Percentiles rank a stretch among this genome's conserved stretches.
phyloP scores from a whole-genome alignment of 2,113 vertebrate species.

The Leptocoma aspasia region DNA sequence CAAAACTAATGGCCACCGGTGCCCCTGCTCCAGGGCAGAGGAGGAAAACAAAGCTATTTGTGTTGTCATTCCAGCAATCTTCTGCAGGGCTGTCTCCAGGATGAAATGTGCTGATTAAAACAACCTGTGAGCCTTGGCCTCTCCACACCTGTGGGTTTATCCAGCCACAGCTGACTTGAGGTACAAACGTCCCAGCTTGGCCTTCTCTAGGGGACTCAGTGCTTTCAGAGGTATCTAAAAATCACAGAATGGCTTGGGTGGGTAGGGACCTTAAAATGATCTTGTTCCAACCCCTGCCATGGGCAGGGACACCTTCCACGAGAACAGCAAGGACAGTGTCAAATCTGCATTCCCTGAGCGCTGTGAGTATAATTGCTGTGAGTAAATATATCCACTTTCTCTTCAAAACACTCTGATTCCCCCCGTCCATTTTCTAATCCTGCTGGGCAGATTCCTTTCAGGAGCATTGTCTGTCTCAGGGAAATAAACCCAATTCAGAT shows the following conservation, averaged over 20 bases:
- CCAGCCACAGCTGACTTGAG: background rate
- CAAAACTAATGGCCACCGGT: background rate
- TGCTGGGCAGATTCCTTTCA: background rate
- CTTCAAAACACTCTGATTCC: background rate
- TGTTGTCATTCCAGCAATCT: background rate
- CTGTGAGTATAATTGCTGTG: background rate
- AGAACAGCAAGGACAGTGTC: background rate
- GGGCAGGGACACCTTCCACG: background rate
- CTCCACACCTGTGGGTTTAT: background rate
- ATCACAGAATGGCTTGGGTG: background rate
- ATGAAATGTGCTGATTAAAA: background rate
- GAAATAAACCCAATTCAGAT: background rate
- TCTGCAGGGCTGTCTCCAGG: background rate
- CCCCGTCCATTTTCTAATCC: background rate
- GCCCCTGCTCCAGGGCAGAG: background rate
- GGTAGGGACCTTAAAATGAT: background rate
- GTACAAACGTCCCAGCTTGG: fast-evolving
- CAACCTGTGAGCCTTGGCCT: background rate
- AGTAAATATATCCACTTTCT: background rate
- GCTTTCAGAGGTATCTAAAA: background rate
- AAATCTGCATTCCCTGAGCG: background rate
- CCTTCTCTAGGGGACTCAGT: background rate
- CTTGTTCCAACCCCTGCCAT: background rate
- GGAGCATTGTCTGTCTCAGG: background rate
- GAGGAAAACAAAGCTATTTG: background rate